phyloP scores from a whole-genome alignment of 2,797 vertebrate species.

The Hyperoplus immaculatus region DNA sequence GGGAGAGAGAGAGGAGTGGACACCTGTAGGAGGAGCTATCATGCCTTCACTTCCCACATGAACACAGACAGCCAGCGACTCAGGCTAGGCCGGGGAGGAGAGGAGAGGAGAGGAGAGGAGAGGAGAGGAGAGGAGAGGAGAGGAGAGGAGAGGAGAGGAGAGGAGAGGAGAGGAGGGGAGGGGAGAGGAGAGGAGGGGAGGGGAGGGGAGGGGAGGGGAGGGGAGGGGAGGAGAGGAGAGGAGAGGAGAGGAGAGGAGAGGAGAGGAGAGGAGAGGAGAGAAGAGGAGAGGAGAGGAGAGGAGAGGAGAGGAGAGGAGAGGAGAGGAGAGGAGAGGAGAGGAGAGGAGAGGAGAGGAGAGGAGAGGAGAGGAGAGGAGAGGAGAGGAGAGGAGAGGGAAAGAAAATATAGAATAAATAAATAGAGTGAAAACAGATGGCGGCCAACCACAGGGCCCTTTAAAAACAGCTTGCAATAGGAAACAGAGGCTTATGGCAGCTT shows the following conservation, averaged over 20 bases:
- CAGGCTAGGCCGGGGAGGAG: constrained; percentile 45
- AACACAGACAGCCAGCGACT: constrained; percentile 48
- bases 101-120: constrained; percentile 20
- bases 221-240: constrained; percentile 41
- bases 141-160: constrained; percentile 42
- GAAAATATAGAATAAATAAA: constrained; percentile 77
- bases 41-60: constrained; percentile 48
- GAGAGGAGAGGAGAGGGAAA: constrained; percentile 44
- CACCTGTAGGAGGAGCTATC: constrained; percentile 55
- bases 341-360: too few relatives aligned
- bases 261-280: constrained; percentile 42
- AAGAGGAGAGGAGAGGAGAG: constrained; percentile 41
- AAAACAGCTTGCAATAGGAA: constrained; percentile 84
- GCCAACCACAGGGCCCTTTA: constrained; percentile 73
- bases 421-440: constrained; percentile 82
- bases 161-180: constrained; percentile 42
- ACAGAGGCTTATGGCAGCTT: constrained; percentile 83
- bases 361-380: constrained; percentile 39
- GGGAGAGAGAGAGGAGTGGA: constrained; percentile 49
- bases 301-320: constrained; percentile 42
- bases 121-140: constrained; percentile 42
- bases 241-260: constrained; percentile 43
- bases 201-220: constrained; percentile 34
- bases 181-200: constrained; percentile 41
- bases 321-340: constrained; percentile 41